These are phyloP conservation scores for Tipula vernalis DNA, from an alignment of 2,888 invertebrate species.

Conservation along the genomic window DNA sequence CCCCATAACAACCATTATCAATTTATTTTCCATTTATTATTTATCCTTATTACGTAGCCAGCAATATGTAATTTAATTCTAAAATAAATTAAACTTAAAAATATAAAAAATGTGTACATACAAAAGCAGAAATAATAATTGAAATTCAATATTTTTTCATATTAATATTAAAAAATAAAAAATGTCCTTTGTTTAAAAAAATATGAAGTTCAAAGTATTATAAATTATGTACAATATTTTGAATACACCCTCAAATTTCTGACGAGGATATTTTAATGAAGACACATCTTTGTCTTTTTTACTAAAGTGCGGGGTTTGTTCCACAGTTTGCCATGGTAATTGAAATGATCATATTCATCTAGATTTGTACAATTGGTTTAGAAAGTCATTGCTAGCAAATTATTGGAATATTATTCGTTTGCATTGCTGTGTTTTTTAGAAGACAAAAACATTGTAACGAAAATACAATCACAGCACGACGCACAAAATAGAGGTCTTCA, in stretches of 20 bases:
- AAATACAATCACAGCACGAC: no score
- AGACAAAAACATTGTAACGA: no score
- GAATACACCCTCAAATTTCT: background rate
- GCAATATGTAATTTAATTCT: background rate
- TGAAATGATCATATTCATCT: background rate
- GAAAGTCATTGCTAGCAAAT: no score
- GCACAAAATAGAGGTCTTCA: no score
- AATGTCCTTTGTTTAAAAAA: background rate
- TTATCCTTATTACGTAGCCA: background rate
- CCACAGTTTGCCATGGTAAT: background rate
- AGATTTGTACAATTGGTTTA: no score
- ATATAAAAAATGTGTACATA: background rate
- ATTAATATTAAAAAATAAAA: background rate
- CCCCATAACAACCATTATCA: background rate
- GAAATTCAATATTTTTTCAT: background rate
- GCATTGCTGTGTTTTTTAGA: no score
- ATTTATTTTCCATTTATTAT: background rate
- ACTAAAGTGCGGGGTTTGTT: background rate
- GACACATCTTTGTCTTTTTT: background rate
- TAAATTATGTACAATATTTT: background rate
- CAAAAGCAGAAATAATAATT: background rate
- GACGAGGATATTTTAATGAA: background rate
- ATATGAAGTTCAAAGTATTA: background rate
- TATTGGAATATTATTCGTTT: no score
- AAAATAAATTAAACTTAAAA: background rate